phyloP scores from a whole-genome alignment of 2,797 vertebrate genomes.

The Ambastaia sidthimunki region DNA sequence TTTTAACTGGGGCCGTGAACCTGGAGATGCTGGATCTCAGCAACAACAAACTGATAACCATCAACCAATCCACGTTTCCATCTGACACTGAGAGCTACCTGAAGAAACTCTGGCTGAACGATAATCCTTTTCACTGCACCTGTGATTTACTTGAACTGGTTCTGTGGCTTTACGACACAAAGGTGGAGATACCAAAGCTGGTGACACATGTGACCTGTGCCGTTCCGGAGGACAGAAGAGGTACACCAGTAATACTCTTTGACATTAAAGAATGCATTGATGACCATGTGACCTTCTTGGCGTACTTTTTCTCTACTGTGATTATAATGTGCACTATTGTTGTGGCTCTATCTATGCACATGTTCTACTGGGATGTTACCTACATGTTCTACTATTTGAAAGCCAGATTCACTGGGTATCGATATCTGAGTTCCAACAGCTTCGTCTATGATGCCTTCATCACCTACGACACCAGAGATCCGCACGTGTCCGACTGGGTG shows the following conservation, averaged over 20 bases:
- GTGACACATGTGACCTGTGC: slow-evolving; percentile 69
- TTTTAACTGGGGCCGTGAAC: slow-evolving; percentile 64
- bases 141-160: slow-evolving; percentile 79
- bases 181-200: slow-evolving; percentile 73
- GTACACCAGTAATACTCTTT: slow-evolving; percentile 65
- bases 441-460: slow-evolving; percentile 76
- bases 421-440: slow-evolving; percentile 59
- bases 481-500: slow-evolving; percentile 80
- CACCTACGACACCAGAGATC: slow-evolving; percentile 79
- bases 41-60: slow-evolving; percentile 71
- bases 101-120: slow-evolving; percentile 67
- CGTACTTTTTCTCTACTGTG: slow-evolving; percentile 68
- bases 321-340: slow-evolving; percentile 70
- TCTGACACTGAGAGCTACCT: slow-evolving; percentile 58
- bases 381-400: slow-evolving; percentile 74
- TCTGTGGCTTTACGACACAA: slow-evolving; percentile 74
- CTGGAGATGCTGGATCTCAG: slow-evolving; percentile 75
- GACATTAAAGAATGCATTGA: slow-evolving; percentile 75
- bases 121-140: slow-evolving; percentile 80
- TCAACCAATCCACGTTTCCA: slow-evolving; percentile 75
- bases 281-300: slow-evolving; percentile 60
- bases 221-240: slow-evolving; percentile 63
- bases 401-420: slow-evolving; percentile 75
- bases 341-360: slow-evolving; percentile 69
- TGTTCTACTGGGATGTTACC: slow-evolving; percentile 83